Evolutionary conservation across 2,888 invertebrate genomes (phyloP).

Genomic region (Machimus atricapillus): DNA sequence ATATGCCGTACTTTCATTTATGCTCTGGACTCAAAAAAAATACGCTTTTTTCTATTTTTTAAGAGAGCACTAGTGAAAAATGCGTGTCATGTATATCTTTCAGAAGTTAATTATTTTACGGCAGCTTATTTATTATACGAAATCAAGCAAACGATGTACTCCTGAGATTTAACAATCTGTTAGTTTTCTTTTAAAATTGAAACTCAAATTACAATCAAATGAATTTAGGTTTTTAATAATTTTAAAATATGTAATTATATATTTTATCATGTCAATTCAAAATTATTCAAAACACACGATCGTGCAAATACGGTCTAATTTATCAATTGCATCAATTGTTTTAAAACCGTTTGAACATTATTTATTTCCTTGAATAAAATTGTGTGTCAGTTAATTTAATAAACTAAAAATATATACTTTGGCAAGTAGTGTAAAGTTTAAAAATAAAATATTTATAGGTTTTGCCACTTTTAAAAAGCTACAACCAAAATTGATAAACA

Average conservation of each 20-base stretch:
- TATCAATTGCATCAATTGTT: too few species aligned
- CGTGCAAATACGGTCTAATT: neutral
- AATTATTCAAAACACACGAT: neutral
- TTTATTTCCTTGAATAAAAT: too few species aligned
- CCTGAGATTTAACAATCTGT: neutral
- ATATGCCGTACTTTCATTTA: neutral
- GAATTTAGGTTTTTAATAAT: too few species aligned
- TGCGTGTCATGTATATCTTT: neutral
- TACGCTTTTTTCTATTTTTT: too few species aligned
- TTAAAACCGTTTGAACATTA: too few species aligned
- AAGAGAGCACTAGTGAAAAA: neutral
- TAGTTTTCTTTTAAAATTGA: neutral
- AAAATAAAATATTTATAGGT: neutral
- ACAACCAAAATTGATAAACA: neutral
- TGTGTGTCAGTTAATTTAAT: too few species aligned
- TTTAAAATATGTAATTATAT: too few species aligned
- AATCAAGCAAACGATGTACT: neutral
- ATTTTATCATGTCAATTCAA: too few species aligned
- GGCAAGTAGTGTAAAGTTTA: too few species aligned
- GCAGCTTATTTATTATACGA: neutral
- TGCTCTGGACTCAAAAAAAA: neutral
- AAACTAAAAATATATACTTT: neutral
- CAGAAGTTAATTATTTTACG: neutral
- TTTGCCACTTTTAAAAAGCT: neutral
- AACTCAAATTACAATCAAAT: neutral